These are phyloP conservation scores for Hydrolagus affinis DNA, from an alignment of 2,113 vertebrate species.

Conservation along the genomic window DNA sequence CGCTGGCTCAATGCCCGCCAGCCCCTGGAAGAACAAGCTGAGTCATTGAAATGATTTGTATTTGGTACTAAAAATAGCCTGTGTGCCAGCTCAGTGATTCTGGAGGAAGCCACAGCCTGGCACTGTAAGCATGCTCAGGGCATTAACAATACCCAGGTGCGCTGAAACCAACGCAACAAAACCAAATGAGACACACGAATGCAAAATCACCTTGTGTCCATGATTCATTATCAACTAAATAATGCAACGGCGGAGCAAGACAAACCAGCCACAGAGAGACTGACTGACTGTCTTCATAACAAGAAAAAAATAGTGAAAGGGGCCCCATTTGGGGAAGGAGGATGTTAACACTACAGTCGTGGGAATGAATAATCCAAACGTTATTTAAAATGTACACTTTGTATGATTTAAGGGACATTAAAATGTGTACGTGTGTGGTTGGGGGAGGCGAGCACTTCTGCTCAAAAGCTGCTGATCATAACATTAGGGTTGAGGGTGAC, in stretches of 20 bases:
- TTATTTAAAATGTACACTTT: background rate
- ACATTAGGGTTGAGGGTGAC: too few species aligned
- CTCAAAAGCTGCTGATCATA: too few species aligned
- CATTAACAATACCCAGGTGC: background rate
- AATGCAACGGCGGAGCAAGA: background rate
- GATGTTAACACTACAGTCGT: background rate
- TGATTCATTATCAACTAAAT: background rate
- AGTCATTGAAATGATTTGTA: background rate
- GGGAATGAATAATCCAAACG: background rate
- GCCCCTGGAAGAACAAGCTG: background rate
- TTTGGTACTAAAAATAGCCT: background rate
- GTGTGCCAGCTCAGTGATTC: background rate
- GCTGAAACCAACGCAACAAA: background rate
- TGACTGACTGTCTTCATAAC: background rate
- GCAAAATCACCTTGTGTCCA: background rate
- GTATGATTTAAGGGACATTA: background rate
- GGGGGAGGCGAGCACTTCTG: too few species aligned
- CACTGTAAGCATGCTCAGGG: background rate
- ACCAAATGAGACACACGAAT: background rate
- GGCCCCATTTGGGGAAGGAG: background rate
- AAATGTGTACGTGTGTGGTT: too few species aligned
- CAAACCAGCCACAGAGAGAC: background rate
- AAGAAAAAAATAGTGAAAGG: background rate
- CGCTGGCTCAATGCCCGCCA: background rate
- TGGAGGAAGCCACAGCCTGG: background rate